phyloP scores from a whole-genome alignment of 2,888 invertebrate genomes.

The Leucoptera coffeella region DNA sequence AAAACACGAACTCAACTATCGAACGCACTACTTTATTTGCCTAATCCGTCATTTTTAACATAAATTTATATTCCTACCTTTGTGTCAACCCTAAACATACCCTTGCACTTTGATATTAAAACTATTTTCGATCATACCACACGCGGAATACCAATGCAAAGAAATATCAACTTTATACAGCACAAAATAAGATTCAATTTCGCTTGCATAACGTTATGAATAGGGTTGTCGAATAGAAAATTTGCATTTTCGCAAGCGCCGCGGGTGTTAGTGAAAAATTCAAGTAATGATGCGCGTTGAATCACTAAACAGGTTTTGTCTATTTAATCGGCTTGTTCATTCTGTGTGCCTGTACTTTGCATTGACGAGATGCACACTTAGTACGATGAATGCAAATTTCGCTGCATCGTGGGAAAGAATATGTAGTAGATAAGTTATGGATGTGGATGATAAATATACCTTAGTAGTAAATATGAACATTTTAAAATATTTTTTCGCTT shows the following conservation, averaged over 20 bases:
- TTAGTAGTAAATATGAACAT: no score
- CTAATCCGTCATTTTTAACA: slow-evolving; percentile 21
- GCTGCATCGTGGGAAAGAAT: slow-evolving; percentile 25
- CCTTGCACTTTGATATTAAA: no score
- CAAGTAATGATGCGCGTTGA: slow-evolving; percentile 32
- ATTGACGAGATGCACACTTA: no score
- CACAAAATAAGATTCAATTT: no score
- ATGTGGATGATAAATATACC: no score
- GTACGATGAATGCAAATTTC: slow-evolving; percentile 18
- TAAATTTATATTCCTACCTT: no score
- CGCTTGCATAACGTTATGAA: no score
- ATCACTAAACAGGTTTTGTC: slow-evolving; percentile 45
- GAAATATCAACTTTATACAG: no score
- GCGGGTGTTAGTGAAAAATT: slow-evolving; percentile 17
- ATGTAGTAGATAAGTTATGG: slow-evolving; percentile 5
- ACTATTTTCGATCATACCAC: no score
- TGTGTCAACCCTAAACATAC: neutral
- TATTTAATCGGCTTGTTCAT: slow-evolving; percentile 17
- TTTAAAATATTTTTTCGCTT: no score
- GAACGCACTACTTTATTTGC: slow-evolving; percentile 16
- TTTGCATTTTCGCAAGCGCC: slow-evolving; percentile 25
- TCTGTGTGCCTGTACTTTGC: slow-evolving; percentile 23
- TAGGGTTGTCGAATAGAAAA: slow-evolving; percentile 15
- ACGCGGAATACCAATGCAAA: no score
- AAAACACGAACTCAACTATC: slow-evolving; percentile 11